Base-by-base conservation (phyloP, 2,797 vertebrate species). In the Prionace glauca region DNA sequence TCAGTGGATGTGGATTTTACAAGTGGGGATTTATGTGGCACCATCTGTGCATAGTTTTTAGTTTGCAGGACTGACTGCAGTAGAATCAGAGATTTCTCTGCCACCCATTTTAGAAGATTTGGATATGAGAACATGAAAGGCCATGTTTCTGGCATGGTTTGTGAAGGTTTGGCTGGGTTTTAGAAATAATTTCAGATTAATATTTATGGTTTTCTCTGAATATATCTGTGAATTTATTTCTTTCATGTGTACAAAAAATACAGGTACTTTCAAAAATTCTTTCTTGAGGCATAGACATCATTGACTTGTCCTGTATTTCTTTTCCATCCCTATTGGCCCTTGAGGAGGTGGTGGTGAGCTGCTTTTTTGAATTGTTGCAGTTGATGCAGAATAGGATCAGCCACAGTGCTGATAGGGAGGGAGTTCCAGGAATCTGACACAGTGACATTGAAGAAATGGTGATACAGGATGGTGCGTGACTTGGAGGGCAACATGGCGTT, bases 1-100 rank as follows among this genome's bases (percentile, higher is more conserved):
- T 90, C 87, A 90, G 56, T n/a, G 87, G 29, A n/a, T 65, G 87
- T n/a, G 56, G 36, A 32, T n/a, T n/a, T 90, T 90, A 90, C 87
- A 62, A 74, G 56, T 88, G 86, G 29, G 79, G 26, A 56, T 56
- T 60, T 88, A 29, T 29, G 60, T 88, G 16, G 86, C 29, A 32
- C 45, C 3, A 32, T 32, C 1, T 32, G 12, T 62, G 24, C 10
- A 56, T 0, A 62, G 12, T 7, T 62, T 18, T 60, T 90, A 24
- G 29, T n/a, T 60, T 62, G 56, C 87, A 29, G 56, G 4, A 62
- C 29, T 62, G 87, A 7, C 50, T 90, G 56, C 87, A 45, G 84
- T 26, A 10, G 29, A 60, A 62, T 65, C 26, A 90, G 14, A 90
- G 56, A 11, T 62, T 90, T 4, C 56, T 84, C 4, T 84, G 79